Conservation (phyloP, 1,140 invertebrate genomes). For the Monochamus saltuarius region DNA sequence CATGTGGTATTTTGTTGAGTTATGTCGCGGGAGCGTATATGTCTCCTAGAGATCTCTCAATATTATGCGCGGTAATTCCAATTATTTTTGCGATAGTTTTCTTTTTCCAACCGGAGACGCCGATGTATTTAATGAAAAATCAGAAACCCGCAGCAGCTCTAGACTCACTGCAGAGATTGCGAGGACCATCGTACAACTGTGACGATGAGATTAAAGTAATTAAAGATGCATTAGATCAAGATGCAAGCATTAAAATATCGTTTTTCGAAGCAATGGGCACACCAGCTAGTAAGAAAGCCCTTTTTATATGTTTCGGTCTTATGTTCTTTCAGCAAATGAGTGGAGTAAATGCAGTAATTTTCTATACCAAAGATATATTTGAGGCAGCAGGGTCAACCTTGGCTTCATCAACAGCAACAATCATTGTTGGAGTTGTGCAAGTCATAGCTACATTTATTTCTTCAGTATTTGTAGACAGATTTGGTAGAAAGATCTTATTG, state of each 20-base stretch:
- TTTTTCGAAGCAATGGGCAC: slow-evolving; percentile 53
- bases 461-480: slow-evolving; percentile 65
- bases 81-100: slow-evolving; percentile 61
- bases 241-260: slow-evolving; percentile 40
- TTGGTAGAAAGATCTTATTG: slow-evolving; percentile 70
- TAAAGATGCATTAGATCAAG: slow-evolving; percentile 43
- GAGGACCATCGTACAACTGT: slow-evolving; percentile 67
- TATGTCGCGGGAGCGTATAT: slow-evolving; percentile 57
- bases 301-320: slow-evolving; percentile 60
- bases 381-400: slow-evolving; percentile 46
- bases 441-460: slow-evolving; percentile 68
- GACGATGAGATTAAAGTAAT: slow-evolving; percentile 60
- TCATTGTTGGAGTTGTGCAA: slow-evolving; percentile 75
- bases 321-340: slow-evolving; percentile 73
- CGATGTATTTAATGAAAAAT: slow-evolving; percentile 57
- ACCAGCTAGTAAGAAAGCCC: slow-evolving; percentile 55
- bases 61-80: slow-evolving; percentile 61
- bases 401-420: slow-evolving; percentile 60
- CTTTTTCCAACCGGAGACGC: slow-evolving; percentile 73
- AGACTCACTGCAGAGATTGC: slow-evolving; percentile 64
- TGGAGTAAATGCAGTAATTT: slow-evolving; percentile 63
- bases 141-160: slow-evolving; percentile 65
- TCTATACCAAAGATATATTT: slow-evolving; percentile 59
- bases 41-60: slow-evolving; percentile 55
- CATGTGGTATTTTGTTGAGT: slow-evolving; percentile 62